Evolutionary conservation across 2,888 invertebrate species (phyloP).

Genomic region (Uropetala carovei): DNA sequence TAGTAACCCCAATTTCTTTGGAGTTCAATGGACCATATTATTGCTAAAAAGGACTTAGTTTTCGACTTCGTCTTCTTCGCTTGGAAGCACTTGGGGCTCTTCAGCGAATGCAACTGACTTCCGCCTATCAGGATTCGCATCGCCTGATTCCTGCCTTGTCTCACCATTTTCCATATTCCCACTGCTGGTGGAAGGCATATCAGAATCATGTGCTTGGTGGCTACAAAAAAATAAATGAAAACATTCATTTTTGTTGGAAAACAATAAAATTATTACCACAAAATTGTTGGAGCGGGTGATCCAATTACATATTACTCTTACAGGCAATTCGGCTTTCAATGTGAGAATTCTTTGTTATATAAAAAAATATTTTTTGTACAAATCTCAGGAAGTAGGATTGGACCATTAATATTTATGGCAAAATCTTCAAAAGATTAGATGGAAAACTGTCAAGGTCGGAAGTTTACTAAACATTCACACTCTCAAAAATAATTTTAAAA

Average conservation of each 20-base stretch:
- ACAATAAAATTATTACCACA: not conserved
- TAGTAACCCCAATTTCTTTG: too few relatives aligned
- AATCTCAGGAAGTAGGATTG: not conserved
- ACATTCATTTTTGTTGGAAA: not conserved
- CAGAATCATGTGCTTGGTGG: not conserved
- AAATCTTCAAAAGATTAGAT: not conserved
- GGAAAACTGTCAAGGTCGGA: too few relatives aligned
- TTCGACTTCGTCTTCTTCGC: slow-evolving; percentile 1
- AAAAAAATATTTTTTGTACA: not conserved
- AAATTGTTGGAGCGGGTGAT: not conserved
- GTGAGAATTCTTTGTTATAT: not conserved
- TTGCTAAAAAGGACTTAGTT: too few relatives aligned
- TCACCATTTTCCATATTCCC: not conserved
- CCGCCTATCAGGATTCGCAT: slow-evolving; percentile 7
- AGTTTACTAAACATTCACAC: too few relatives aligned
- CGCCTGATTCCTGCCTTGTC: not conserved
- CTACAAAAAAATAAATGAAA: not conserved
- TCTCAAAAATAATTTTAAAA: too few relatives aligned
- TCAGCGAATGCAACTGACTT: slow-evolving; percentile 59
- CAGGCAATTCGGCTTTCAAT: too few relatives aligned
- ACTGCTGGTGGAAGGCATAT: not conserved
- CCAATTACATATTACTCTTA: not conserved
- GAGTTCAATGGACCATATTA: too few relatives aligned
- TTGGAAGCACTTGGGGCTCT: slow-evolving; percentile 21
- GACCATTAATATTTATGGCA: not conserved